phyloP scores from a whole-genome alignment of 2,888 invertebrate species.

The Limnephilus auricula region DNA sequence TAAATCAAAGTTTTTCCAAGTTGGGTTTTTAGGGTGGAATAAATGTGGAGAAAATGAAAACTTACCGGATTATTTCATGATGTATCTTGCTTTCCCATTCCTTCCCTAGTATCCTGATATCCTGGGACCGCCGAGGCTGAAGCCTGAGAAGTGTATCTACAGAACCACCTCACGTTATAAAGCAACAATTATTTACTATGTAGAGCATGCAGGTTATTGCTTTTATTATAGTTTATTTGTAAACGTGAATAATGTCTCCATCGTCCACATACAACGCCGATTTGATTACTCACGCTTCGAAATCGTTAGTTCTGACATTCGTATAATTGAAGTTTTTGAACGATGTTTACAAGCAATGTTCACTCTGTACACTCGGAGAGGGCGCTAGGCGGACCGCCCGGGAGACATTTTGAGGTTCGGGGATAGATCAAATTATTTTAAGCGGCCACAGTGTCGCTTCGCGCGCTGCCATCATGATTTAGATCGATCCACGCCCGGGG shows the following conservation, averaged over 20 bases:
- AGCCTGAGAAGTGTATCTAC: constrained; percentile 25
- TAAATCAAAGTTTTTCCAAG: constrained; percentile 14
- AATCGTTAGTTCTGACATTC: constrained; percentile 16
- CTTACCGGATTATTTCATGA: constrained; percentile 66
- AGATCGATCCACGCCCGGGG: constrained; percentile 50
- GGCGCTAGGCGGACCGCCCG: constrained; percentile 46
- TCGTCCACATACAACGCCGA: constrained; percentile 6
- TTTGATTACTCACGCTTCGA: constrained; percentile 4
- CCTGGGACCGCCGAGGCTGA: constrained; percentile 18
- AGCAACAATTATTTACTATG: constrained; percentile 50
- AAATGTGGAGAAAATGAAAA: not conserved
- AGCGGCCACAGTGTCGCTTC: constrained; percentile 50
- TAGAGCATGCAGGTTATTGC: constrained; percentile 12
- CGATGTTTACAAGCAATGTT: constrained; percentile 59
- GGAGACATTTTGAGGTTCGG: constrained; percentile 6
- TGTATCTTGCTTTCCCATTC: constrained; percentile 64
- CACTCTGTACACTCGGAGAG: constrained; percentile 52
- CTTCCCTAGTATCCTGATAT: constrained; percentile 54
- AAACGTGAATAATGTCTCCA: not conserved
- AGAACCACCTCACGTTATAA: constrained; percentile 50
- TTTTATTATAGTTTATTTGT: constrained; percentile 1
- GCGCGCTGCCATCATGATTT: constrained; percentile 56
- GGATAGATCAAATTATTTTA: constrained; percentile 52
- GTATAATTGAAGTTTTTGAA: constrained; percentile 29
- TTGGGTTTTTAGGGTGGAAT: not conserved